Base-by-base conservation (phyloP, 2,113 vertebrate genomes). In the zebrafish (Danio rerio) region DNA sequence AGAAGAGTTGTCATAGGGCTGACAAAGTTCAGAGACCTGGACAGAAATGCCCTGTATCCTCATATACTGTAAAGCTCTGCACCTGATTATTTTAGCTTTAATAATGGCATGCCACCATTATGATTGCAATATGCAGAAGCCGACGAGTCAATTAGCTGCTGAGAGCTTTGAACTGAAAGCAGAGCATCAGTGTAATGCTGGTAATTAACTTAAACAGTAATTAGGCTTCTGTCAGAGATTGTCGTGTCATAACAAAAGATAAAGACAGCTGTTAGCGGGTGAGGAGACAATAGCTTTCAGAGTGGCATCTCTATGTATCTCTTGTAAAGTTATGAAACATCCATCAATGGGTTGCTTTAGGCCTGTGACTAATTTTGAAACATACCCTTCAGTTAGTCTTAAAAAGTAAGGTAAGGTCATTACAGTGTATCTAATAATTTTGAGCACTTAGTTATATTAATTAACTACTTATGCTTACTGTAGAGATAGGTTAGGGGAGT, bases 171-270 rank as follows among this genome's bases (percentile, higher is more conserved):
- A 77, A 77, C 58, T 50, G 20, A 62, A 77, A 15, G 58, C 58
- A 73, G 76, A 47, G 82, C 15, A 47, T 65, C 82, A 73, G 55
- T 71, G 66, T 70, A 79, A 58, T 62, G 56, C 43, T 53, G 45
- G 82, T 73, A 83, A 83, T 83, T 79, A 79, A 80, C 68, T 83
- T 83, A 21, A 62, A 73, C 65, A 72, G 31, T 65, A 83, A 83
- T 83, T 73, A 73, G 12, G 50, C 50, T 62, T 59, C 66, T 78
- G 47, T 53, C 69, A 75, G 50, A 72, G 70, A 72, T 72, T 53
- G 21, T 49, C 9, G 13, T 70, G 75, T 71, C 74, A 78, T 50
- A 56, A 70, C 81, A 50, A 53, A 50, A 70, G 43, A 70, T 61
- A 40, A 74, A 74, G 71, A 70, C 47, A 70, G 21, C 50, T 58